phyloP scores from a whole-genome alignment of 2,113 vertebrate species.

The Nycticebus coucang region DNA sequence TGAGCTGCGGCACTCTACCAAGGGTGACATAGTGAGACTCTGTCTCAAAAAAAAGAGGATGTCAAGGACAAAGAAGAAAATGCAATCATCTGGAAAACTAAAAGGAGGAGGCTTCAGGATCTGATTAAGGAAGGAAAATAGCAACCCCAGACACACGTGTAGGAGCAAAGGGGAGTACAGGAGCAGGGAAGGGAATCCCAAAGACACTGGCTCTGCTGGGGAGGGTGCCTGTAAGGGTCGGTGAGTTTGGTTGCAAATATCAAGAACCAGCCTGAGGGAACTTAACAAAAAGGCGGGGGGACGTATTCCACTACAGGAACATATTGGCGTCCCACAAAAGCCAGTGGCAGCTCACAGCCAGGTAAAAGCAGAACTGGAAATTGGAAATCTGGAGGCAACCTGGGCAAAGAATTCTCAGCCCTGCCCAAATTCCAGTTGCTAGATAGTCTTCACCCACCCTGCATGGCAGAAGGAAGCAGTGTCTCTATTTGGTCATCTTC shows the following conservation, averaged over 20 bases:
- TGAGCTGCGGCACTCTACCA: no score
- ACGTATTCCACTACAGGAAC: no score
- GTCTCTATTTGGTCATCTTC: slow-evolving; percentile 29
- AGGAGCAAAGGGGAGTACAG: neutral
- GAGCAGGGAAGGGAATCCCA: accelerated
- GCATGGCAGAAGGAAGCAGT: neutral
- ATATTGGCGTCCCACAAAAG: neutral
- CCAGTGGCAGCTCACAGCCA: neutral
- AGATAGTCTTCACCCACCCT: neutral
- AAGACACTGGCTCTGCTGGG: neutral
- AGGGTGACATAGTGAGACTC: no score
- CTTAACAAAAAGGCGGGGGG: neutral
- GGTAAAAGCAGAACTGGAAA: neutral
- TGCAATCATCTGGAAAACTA: neutral
- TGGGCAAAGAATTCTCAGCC: neutral
- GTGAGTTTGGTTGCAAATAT: neutral
- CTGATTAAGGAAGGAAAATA: neutral
- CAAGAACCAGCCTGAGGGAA: neutral
- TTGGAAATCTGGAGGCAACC: neutral
- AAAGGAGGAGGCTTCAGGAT: neutral
- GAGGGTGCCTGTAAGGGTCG: neutral
- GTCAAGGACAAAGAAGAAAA: neutral
- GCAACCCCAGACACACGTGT: neutral
- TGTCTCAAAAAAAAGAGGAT: no score
- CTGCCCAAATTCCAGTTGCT: neutral